phyloP scores from a whole-genome alignment of 2,888 invertebrate species.

The Venusia cambrica region DNA sequence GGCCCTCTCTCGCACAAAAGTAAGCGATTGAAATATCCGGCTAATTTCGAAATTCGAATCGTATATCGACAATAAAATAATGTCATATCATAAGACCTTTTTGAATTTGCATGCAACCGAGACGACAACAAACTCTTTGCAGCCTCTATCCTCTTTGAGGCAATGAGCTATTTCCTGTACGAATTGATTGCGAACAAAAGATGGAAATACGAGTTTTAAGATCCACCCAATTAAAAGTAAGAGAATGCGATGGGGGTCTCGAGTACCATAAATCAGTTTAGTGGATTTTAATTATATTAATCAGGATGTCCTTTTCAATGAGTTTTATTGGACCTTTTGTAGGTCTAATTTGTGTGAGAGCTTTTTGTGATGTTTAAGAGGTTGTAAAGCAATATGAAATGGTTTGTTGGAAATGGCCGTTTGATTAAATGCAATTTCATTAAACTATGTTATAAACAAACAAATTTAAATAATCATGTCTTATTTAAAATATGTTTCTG shows the following conservation, averaged over 20 bases:
- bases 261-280: conserved; percentile 59
- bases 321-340: conserved; percentile 45
- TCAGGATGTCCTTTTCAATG: conserved; percentile 57
- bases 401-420: conserved; percentile 8
- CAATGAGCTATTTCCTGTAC: conserved; percentile 68
- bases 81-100: conserved; percentile 73
- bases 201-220: conserved; percentile 57
- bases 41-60: conserved; percentile 71
- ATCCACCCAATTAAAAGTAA: conserved; percentile 63
- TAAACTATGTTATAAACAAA: no score
- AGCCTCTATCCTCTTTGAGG: conserved; percentile 38
- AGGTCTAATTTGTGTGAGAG: conserved; percentile 36
- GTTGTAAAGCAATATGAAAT: conserved; percentile 5
- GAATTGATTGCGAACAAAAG: conserved; percentile 56
- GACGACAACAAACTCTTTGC: conserved; percentile 57
- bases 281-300: conserved; percentile 60
- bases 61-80: conserved; percentile 64
- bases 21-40: conserved; percentile 74
- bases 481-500: no score
- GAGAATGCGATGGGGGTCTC: conserved; percentile 68
- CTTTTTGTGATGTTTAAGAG: conserved; percentile 23
- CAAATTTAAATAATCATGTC: no score
- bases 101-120: conserved; percentile 55
- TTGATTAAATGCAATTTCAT: no score
- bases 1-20: conserved; percentile 33